Conservation (phyloP, 2,888 invertebrate species). For the Drosophila birchii region DNA sequence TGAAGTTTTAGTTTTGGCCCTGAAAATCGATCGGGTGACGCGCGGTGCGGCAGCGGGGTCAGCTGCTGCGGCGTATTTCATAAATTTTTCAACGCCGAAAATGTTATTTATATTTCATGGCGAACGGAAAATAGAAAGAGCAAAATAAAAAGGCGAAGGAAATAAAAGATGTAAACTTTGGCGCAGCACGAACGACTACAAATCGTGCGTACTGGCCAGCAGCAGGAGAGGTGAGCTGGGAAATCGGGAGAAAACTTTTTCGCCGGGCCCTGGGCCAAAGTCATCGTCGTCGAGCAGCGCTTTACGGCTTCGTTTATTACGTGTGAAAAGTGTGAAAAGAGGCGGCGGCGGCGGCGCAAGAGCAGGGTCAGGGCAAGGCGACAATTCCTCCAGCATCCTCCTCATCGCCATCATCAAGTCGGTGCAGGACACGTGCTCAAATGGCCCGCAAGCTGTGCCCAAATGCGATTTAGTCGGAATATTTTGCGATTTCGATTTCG, state of each 20-base stretch:
- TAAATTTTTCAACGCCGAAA: conserved; percentile 79
- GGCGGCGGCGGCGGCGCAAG: neutral
- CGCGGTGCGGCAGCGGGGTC: conserved; percentile 1
- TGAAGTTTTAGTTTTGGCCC: conserved; percentile 49
- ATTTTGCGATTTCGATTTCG: conserved; percentile 24
- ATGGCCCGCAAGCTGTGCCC: conserved; percentile 60
- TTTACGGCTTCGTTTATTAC: conserved; percentile 78
- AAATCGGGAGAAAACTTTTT: conserved; percentile 57
- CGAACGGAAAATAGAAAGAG: conserved; percentile 42
- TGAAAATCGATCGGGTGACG: conserved; percentile 67
- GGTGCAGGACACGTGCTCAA: conserved; percentile 63
- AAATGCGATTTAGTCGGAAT: conserved; percentile 48
- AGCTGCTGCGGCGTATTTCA: conserved; percentile 70
- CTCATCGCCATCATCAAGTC: conserved; percentile 54
- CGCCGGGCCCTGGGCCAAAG: conserved; percentile 53
- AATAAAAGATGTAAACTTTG: conserved; percentile 68
- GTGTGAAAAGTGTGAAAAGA: conserved; percentile 67
- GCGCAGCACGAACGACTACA: conserved; percentile 79
- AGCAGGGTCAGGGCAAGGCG: conserved; percentile 35
- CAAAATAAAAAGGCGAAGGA: conserved; percentile 19
- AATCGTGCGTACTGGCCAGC: conserved; percentile 71
- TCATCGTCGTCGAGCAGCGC: conserved; percentile 56
- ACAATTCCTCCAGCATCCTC: conserved; percentile 47
- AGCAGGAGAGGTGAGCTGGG: conserved; percentile 34
- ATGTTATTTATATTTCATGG: conserved; percentile 82